Base-by-base conservation (phyloP, 2,113 vertebrate species). In the Chascanopsetta lugubris region DNA sequence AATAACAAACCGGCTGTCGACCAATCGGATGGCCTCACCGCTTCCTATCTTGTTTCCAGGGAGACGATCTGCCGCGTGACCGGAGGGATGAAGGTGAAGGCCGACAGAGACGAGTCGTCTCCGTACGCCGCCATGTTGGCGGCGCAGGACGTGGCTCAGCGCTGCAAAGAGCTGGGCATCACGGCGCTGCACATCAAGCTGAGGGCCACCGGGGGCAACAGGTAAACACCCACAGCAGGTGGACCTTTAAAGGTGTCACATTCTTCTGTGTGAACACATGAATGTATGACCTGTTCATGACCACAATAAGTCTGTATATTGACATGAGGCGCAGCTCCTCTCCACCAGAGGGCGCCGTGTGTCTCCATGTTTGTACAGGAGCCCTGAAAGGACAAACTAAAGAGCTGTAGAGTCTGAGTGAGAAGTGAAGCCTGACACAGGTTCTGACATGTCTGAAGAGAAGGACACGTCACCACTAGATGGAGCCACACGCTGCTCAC, bases 21-120 rank as follows among this genome's bases (percentile, higher is more conserved):
- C 32, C 32, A n/a, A n/a, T n/a, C n/a, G n/a, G n/a, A n/a, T n/a
- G n/a, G n/a, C n/a, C n/a, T n/a, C n/a, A n/a, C n/a, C n/a, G n/a
- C n/a, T n/a, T n/a, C n/a, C 5, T 1, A 7, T n/a, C 15, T 7
- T 17, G 1, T 61, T 32, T 10, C 0, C 76, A 99, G 96, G 88
- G 96, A 99, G 88, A 97, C 97, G 0, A 99, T 99, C 90, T 99
- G 97, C 87, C 95, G 96, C 1, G 97, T 99, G 78, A 99, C 97
- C 0, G 97, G 97, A 11, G 96, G 97, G 7, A 99, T 99, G 97
- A 99, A 99, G 91, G 97, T 98, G 75, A 99, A 99, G 86, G 97
- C 97, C 0, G 97, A 99, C 92, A 89, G 97, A 84, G 97, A 99
- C 0, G 97, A 99, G 80, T 98, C 96, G 2, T 98, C 97, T 56